Base-by-base conservation (phyloP, 1,140 invertebrate species). In the Drosophila tani region DNA sequence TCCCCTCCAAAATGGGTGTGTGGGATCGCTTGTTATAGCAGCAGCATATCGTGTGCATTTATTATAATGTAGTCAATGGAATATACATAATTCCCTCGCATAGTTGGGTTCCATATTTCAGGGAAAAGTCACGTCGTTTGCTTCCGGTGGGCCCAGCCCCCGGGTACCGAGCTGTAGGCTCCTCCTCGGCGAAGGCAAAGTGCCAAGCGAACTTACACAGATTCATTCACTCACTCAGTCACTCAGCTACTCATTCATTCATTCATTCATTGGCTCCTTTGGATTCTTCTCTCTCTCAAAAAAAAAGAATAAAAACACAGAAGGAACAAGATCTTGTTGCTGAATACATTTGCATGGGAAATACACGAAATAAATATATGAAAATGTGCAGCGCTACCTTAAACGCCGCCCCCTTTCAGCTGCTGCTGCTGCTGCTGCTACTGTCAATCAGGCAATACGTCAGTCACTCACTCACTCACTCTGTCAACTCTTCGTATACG, bases 101-200 rank as follows among this genome's bases (percentile, higher is more conserved):
- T 81, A 75, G 79, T 80, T 79, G 59, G 76, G 27, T 74, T 91
- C 70, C 70, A 82, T 77, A 87, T 81, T 81, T 88, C 84, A 63
- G 76, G 85, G 66, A 86, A 92, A 92, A 92, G 91, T 92, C 91
- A 92, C 91, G 91, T 92, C 91, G 91, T 90, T 92, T 85, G 91
- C 83, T 92, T 92, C 91, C 91, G 91, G 91, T 86, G 77, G 29
- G 71, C 71, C 73, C 57, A 32, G 58, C 73, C 59, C 47, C 63
- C 21, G 19, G 12, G 35, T 38, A 24, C 8, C 19, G 19, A n/a
- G 1, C 35, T 11, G 8, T 56, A 40, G 53, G 19, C 53, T 56
- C 35, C 53, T 56, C 53, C 19, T 55, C 35, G 38, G 19, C 19
- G 14, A 6, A 56, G 83, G 84, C 84, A 88, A 55, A 87, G 74